A percentile compares a stretch with the other conserved stretches of the same genome.
phyloP scores from a whole-genome alignment of 2,113 vertebrate genomes.

The Gila orcuttii region DNA sequence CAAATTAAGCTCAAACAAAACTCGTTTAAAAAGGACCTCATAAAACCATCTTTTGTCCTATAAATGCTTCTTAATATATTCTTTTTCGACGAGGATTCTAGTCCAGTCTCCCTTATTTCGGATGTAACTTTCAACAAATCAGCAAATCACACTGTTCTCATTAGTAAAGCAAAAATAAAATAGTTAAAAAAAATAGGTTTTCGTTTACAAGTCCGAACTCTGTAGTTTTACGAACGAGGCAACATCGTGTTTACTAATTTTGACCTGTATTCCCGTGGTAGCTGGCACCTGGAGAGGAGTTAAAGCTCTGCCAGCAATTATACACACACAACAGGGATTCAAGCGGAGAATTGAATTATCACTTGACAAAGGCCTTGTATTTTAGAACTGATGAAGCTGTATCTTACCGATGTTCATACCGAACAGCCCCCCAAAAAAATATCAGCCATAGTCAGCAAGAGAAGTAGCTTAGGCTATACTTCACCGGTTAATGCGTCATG shows the following conservation, averaged over 20 bases:
- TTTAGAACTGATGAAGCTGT: background rate
- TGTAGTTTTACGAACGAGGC: background rate
- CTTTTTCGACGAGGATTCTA: background rate
- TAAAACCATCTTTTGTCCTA: background rate
- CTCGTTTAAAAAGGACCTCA: background rate
- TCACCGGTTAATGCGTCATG: background rate
- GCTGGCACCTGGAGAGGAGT: conserved; percentile 62
- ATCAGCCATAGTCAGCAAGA: background rate
- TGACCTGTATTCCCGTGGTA: conserved; percentile 63
- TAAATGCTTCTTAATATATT: background rate
- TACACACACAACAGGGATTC: conserved; percentile 54
- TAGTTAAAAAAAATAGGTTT: background rate
- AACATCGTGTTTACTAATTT: conserved; percentile 56
- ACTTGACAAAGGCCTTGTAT: conserved; percentile 39
- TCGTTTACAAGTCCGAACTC: background rate
- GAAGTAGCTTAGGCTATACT: background rate
- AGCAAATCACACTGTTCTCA: background rate
- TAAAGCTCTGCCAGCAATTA: conserved; percentile 68
- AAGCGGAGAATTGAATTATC: conserved; percentile 65
- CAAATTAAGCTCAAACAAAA: conserved; percentile 34
- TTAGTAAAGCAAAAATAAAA: background rate
- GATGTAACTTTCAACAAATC: background rate
- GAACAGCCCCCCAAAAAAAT: background rate
- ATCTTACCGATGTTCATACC: conserved; percentile 28
- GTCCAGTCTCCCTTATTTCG: background rate